Base-by-base conservation (phyloP, 1,140 invertebrate species). In the Diachasmimorpha longicaudata region DNA sequence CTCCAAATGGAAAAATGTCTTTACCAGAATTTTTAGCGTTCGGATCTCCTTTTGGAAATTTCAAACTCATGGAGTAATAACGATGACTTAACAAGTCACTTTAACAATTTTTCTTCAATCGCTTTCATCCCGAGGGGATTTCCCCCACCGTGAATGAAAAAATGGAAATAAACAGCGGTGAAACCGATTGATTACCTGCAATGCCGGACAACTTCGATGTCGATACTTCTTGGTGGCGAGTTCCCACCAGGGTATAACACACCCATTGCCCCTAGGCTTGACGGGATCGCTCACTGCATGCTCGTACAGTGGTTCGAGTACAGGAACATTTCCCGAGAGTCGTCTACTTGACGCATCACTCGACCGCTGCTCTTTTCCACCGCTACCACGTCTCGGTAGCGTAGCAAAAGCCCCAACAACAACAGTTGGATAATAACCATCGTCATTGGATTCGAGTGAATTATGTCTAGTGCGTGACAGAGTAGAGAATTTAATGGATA, bases 181-280 rank as follows among this genome's bases (percentile, higher is more conserved):
- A 42, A 42, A 13, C 11, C 1, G 39, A 42, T 42, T 6, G 13
- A 23, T 87, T 89, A 91, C 92, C 91, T 93, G 91, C 68, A 93
- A 88, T 74, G 92, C 90, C 37, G 94, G 93, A 83, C 93, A 94
- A 81, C 93, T 94, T 76, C 93, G 90, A 63, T 94, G 92, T 75
- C 93, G 90, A 73, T 91, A 93, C 73, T 93, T 92, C 76, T 92
- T 92, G 13, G 95, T 95, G 19, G 95, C 95, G 67, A 96, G 85
- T 86, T 96, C 95, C 93, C 94, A 96, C 95, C 95, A 96, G 0
- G 95, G 95, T 52, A 96, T 92, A 63, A 87, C 80, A 70, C 82
- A 84, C 21, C 83, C 82, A 1, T 77, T 71, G 66, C 70, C 79
- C 69, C 87, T 84, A 1, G 86, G 85, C 52, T 80, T 85, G 10